Conservation (phyloP, 1,140 invertebrate genomes). For the Choristoneura fumiferana region DNA sequence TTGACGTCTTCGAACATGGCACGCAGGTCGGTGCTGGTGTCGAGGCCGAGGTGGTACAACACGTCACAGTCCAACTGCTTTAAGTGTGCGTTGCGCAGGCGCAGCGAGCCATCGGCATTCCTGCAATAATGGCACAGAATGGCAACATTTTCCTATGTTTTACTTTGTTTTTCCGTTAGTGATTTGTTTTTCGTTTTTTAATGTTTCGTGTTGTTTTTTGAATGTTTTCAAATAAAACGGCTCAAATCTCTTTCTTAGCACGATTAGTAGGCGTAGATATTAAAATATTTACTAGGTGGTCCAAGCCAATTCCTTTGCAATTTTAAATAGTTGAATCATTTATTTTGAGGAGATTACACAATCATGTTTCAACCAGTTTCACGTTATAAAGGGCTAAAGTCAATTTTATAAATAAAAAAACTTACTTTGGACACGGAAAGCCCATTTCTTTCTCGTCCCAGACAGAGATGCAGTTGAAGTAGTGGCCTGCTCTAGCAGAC, state of each 20-base stretch:
- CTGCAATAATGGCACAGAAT: slow-evolving; percentile 20
- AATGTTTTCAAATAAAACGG: too few species aligned
- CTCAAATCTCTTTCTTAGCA: too few species aligned
- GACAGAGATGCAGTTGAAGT: slow-evolving; percentile 41
- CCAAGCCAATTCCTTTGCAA: too few species aligned
- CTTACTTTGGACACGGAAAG: slow-evolving; percentile 41
- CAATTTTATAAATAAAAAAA: background rate
- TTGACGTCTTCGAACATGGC: slow-evolving; percentile 61
- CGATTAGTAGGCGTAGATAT: too few species aligned
- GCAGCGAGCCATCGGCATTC: background rate
- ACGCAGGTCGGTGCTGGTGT: slow-evolving; percentile 31
- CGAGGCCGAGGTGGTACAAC: slow-evolving; percentile 17
- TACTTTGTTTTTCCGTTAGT: too few species aligned
- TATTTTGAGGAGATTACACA: too few species aligned
- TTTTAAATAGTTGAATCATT: too few species aligned
- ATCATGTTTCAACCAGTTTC: too few species aligned
- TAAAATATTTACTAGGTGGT: too few species aligned
- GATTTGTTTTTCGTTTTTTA: too few species aligned
- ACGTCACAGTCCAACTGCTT: background rate
- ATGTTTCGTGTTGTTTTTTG: too few species aligned
- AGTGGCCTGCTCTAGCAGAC: slow-evolving; percentile 27
- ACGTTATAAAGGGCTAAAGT: background rate
- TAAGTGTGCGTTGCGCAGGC: background rate
- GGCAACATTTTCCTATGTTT: background rate
- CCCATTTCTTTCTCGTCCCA: slow-evolving; percentile 35